phyloP scores from a whole-genome alignment of 2,888 invertebrate species.

The Malachius bipustulatus region DNA sequence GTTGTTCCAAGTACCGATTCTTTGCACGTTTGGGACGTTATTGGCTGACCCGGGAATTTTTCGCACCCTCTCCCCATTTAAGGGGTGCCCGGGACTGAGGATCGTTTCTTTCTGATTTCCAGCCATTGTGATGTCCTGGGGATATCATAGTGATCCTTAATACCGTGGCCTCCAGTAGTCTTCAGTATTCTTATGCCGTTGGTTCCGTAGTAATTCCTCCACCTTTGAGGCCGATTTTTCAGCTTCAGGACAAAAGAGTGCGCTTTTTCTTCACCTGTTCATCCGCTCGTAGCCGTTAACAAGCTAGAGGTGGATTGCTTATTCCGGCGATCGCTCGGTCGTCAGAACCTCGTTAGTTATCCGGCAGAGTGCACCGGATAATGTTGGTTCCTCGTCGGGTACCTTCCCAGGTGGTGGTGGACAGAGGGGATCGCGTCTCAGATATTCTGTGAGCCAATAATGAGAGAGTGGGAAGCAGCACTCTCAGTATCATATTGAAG shows the following conservation, averaged over 20 bases:
- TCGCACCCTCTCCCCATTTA: too few species aligned
- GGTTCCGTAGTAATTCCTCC: slow-evolving; percentile 12
- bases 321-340: slow-evolving; percentile 16
- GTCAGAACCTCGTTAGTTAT: slow-evolving; percentile 17
- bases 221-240: slow-evolving; percentile 15
- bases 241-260: slow-evolving; percentile 13
- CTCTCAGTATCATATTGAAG: slow-evolving; percentile 3
- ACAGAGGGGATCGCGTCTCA: too few species aligned
- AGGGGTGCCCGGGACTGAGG: too few species aligned
- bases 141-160: slow-evolving; percentile 6
- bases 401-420: too few species aligned
- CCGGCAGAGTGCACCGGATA: slow-evolving; percentile 14
- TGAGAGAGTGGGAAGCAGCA: slow-evolving; percentile 4
- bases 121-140: slow-evolving; percentile 8
- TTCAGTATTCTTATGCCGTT: slow-evolving; percentile 16
- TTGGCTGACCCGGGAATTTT: too few species aligned
- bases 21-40: too few species aligned
- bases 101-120: background rate
- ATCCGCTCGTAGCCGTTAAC: slow-evolving; percentile 16
- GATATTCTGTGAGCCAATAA: too few species aligned
- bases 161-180: slow-evolving; percentile 14
- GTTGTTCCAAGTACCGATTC: slow-evolving; percentile 13
- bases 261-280: slow-evolving; percentile 9
- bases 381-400: too few species aligned
- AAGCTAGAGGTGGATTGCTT: slow-evolving; percentile 14